Conservation (phyloP, 2,113 vertebrate species). For the Trematomus loennbergii region DNA sequence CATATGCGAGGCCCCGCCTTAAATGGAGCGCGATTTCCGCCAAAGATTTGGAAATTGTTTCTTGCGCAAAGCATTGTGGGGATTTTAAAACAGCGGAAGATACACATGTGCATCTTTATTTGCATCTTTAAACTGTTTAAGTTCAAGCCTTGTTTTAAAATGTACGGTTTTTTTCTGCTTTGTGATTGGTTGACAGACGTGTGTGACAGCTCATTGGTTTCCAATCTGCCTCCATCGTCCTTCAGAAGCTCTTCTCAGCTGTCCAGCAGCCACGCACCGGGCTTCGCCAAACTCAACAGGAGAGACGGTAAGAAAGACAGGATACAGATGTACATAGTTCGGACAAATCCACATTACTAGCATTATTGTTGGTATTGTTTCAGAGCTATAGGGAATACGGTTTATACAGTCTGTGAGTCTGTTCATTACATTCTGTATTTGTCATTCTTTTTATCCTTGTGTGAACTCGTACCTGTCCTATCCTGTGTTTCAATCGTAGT, state of each 20-base stretch:
- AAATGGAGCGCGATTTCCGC: too few species aligned
- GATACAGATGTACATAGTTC: too few species aligned
- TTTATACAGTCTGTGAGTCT: not conserved
- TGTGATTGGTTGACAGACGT: slow-evolving; percentile 83
- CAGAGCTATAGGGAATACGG: not conserved
- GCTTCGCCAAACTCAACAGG: slow-evolving; percentile 92
- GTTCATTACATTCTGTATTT: not conserved
- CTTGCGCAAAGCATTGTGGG: too few species aligned
- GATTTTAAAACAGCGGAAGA: too few species aligned
- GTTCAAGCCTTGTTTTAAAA: too few species aligned
- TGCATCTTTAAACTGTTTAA: too few species aligned
- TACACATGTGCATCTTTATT: too few species aligned
- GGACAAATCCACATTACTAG: not conserved
- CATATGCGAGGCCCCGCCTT: too few species aligned
- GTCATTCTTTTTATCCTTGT: not conserved
- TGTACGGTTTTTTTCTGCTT: slow-evolving; percentile 1
- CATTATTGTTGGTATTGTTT: not conserved
- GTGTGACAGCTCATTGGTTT: slow-evolving; percentile 90
- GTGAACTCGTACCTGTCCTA: not conserved
- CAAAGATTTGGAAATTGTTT: too few species aligned
- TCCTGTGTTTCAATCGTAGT: too few species aligned
- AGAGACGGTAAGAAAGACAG: slow-evolving; percentile 87
- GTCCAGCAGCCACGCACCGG: slow-evolving; percentile 85
- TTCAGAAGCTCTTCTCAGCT: slow-evolving; percentile 93
- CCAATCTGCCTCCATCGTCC: slow-evolving; percentile 86